Base-by-base conservation (phyloP, 2,113 vertebrate species). In the Aspidoscelis tigris region DNA sequence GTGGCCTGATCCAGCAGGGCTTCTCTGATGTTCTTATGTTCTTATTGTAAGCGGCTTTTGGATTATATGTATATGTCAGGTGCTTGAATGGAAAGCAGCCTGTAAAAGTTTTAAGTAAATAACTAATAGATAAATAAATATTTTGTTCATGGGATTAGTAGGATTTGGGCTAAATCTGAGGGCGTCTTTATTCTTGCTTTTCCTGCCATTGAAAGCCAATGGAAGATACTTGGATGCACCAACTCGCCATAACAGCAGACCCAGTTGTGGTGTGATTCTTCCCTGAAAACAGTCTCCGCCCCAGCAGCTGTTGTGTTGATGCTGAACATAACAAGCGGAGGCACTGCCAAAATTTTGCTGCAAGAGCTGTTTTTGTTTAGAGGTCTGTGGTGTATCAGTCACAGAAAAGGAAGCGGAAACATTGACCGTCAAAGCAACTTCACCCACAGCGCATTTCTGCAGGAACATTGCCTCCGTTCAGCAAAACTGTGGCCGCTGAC, bases 271-370 rank as follows among this genome's bases (percentile, higher is more conserved):
- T 5, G 21, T 11, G 41, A 1, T 43, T 41, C 2, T 7, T n/a
- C 78, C 78, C 22, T 14, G 1, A 24, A 7, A 65, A 24, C 16
- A 22, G 79, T 70, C 26, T 10, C 66, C 24, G 7, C 16, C 22
- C 66, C 55, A 80, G n/a, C 74, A 84, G 76, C 79, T 82, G 0
- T 73, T 0, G 7, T 14, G 39, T 89, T 89, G 84, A 81, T 64
- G 88, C 79, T 71, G 14, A 75, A 70, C 2, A 0, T 85, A 88
- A 86, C 82, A 91, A 83, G 1, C 2, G 5, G 1, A 11, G 1
- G 0, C 0, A 1, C 68, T 75, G 47, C 73, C 61, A 83, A 86
- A 39, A 41, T 64, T 75, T 79, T 84, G 84, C 44, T 2, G 0
- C 12, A 55, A 55, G 82, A 88, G 74, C 53, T 68, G 81, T 83